Evolutionary conservation across 2,888 invertebrate species (phyloP).

Genomic region (Aproaerema taeniolella): DNA sequence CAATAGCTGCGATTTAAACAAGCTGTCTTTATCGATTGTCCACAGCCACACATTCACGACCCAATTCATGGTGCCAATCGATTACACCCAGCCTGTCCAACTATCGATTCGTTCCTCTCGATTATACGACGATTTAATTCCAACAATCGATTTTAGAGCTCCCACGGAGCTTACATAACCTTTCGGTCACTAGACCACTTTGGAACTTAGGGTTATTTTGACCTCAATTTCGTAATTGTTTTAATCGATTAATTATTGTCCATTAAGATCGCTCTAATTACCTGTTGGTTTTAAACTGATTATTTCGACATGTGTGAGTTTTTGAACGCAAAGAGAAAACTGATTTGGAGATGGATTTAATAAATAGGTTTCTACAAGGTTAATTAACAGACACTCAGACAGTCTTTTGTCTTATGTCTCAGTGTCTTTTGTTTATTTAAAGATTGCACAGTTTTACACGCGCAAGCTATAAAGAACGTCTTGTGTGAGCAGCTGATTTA

Average conservation of each 20-base stretch:
- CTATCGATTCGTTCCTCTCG: slow-evolving; percentile 37
- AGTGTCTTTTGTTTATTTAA: no score
- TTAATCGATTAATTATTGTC: slow-evolving; percentile 21
- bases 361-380: no score
- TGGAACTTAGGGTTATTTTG: slow-evolving; percentile 24
- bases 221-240: slow-evolving; percentile 33
- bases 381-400: no score
- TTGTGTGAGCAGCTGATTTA: no score
- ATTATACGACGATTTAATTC: slow-evolving; percentile 29
- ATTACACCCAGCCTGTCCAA: slow-evolving; percentile 23
- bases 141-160: slow-evolving; percentile 31
- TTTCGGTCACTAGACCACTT: slow-evolving; percentile 32
- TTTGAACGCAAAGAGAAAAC: no score
- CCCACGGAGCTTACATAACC: slow-evolving; percentile 37
- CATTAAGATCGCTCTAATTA: not conserved
- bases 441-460: no score
- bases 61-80: slow-evolving; percentile 25
- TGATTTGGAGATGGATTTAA: no score
- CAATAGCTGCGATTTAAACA: slow-evolving; percentile 12
- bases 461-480: no score
- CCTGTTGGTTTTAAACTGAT: not conserved
- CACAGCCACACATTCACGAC: slow-evolving; percentile 21
- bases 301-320: not conserved
- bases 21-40: slow-evolving; percentile 14
- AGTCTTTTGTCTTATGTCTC: no score